Evolutionary conservation across 2,888 invertebrate genomes (phyloP).

Genomic region (Busseola fusca): DNA sequence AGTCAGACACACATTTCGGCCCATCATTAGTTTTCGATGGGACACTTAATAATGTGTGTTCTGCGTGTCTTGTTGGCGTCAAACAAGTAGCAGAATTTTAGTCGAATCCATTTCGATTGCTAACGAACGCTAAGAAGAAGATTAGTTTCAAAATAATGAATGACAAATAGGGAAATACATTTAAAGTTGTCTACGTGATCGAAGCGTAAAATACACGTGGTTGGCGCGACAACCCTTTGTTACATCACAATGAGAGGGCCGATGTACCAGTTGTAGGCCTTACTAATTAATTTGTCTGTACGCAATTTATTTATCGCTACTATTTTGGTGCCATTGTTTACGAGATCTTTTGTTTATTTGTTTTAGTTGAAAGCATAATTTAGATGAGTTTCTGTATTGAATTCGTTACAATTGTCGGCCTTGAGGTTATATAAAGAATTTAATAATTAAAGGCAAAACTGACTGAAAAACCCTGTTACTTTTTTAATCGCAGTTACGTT

Average conservation of each 20-base stretch:
- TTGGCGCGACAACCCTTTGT: conserved; percentile 44
- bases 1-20: conserved; percentile 10
- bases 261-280: conserved; percentile 33
- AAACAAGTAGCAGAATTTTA: no score
- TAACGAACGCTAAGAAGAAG: no score
- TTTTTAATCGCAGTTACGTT: background rate
- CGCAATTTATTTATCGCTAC: conserved; percentile 10
- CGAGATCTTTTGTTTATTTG: conserved; percentile 21
- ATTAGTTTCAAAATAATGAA: conserved; percentile 30
- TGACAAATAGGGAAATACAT: conserved; percentile 47
- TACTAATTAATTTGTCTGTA: conserved; percentile 33
- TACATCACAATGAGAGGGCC: conserved; percentile 28
- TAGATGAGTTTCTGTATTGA: background rate
- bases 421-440: background rate
- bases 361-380: conserved; percentile 13
- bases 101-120: no score
- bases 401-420: background rate
- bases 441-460: background rate
- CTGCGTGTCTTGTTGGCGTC: no score
- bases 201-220: conserved; percentile 33
- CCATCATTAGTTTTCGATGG: conserved; percentile 4
- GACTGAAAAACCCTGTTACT: background rate
- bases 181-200: conserved; percentile 36
- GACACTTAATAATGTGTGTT: no score
- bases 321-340: conserved; percentile 32